Conservation (phyloP, 2,113 vertebrate species). For the Dicaeum eximium region DNA sequence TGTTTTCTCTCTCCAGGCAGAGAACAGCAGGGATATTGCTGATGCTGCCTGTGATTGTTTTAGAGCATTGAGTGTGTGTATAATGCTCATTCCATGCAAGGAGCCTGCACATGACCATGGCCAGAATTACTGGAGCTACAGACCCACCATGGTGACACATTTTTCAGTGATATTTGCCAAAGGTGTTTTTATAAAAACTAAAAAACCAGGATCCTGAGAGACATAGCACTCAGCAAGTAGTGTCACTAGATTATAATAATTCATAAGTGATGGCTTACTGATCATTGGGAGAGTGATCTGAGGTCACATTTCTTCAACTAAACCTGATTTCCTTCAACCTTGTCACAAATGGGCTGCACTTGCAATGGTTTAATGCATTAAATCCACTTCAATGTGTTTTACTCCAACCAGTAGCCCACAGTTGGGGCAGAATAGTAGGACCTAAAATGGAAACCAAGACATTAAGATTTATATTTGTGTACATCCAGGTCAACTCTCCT, state of each 20-base stretch:
- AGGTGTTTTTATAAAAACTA: neutral
- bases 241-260: neutral
- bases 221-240: neutral
- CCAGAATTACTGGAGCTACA: neutral
- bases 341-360: neutral
- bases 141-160: neutral
- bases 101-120: neutral
- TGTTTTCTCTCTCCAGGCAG: neutral
- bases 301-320: neutral
- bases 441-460: neutral
- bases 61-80: neutral
- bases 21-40: neutral
- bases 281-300: neutral
- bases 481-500: neutral
- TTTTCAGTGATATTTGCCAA: neutral
- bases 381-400: neutral
- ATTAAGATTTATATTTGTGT: neutral
- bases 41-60: neutral
- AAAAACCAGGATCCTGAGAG: neutral
- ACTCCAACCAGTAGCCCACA: neutral
- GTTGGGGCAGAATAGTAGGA: neutral
- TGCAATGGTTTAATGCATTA: neutral
- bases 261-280: neutral
- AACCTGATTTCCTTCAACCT: neutral
- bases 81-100: neutral